phyloP scores from a whole-genome alignment of 2,113 vertebrate species.

The Crotalus horridus region DNA sequence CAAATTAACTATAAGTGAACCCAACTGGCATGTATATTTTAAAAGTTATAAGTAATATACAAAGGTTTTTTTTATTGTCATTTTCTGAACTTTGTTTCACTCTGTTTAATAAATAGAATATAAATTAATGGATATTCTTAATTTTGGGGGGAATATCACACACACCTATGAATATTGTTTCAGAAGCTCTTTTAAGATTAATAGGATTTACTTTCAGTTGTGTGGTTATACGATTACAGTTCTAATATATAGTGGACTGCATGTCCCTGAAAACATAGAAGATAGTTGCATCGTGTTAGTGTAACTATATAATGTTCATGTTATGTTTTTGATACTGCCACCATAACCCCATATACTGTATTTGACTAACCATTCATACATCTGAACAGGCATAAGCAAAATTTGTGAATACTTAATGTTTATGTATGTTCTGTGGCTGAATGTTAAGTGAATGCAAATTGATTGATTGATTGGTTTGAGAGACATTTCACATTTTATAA shows the following conservation, averaged over 20 bases:
- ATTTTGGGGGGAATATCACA: neutral
- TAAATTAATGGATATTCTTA: neutral
- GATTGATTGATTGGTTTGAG: neutral
- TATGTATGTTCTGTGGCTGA: neutral
- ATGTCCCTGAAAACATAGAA: neutral
- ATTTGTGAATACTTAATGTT: no score
- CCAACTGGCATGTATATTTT: neutral
- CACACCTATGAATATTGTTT: neutral
- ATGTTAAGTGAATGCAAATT: neutral
- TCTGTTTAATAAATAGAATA: neutral
- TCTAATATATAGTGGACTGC: fast-evolving
- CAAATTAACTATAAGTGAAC: neutral
- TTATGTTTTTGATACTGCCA: neutral
- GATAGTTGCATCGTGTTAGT: neutral
- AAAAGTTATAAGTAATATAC: slow-evolving; percentile 1
- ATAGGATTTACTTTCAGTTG: neutral
- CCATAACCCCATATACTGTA: neutral
- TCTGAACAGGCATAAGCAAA: neutral
- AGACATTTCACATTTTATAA: neutral
- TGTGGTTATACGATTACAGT: neutral
- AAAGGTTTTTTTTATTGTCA: neutral
- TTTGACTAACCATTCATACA: neutral
- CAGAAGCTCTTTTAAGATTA: neutral
- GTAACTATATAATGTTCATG: neutral
- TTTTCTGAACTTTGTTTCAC: neutral